Conservation (phyloP, 2,888 invertebrate genomes). For the Rhamnusium bicolor region DNA sequence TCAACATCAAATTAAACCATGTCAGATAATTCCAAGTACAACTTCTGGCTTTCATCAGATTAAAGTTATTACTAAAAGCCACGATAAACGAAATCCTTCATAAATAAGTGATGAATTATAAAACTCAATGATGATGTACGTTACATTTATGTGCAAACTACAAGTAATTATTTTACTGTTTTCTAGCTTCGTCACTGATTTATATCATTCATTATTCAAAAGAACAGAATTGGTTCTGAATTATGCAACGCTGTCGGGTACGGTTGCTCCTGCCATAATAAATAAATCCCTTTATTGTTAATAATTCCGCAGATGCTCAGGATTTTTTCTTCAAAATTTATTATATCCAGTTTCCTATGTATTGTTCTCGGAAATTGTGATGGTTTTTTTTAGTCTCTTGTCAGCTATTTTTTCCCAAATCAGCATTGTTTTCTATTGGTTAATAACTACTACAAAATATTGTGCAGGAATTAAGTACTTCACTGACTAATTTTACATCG, state of each 20-base stretch:
- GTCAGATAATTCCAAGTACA: too few relatives aligned
- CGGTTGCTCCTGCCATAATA: neutral
- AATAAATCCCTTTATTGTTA: slow-evolving; percentile 23
- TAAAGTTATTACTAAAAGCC: neutral
- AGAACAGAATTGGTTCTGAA: slow-evolving; percentile 3
- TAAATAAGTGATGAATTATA: neutral
- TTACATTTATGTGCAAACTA: neutral
- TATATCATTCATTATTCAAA: slow-evolving; percentile 13
- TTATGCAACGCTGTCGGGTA: slow-evolving; percentile 9
- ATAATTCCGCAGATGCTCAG: slow-evolving; percentile 16
- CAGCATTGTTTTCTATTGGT: neutral
- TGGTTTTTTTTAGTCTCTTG: neutral
- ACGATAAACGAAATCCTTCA: neutral
- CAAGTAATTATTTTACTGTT: slow-evolving; percentile 15
- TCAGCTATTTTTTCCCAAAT: neutral
- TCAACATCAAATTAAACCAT: too few relatives aligned
- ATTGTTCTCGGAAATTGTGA: neutral
- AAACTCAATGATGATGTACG: too few relatives aligned
- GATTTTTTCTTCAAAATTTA: slow-evolving; percentile 15
- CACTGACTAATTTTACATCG: neutral
- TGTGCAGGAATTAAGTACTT: neutral
- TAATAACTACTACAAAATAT: neutral
- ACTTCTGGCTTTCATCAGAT: too few relatives aligned
- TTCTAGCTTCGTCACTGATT: neutral
- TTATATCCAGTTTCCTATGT: neutral